phyloP scores from a whole-genome alignment of 2,113 vertebrate genomes.

The Tursiops truncatus region DNA sequence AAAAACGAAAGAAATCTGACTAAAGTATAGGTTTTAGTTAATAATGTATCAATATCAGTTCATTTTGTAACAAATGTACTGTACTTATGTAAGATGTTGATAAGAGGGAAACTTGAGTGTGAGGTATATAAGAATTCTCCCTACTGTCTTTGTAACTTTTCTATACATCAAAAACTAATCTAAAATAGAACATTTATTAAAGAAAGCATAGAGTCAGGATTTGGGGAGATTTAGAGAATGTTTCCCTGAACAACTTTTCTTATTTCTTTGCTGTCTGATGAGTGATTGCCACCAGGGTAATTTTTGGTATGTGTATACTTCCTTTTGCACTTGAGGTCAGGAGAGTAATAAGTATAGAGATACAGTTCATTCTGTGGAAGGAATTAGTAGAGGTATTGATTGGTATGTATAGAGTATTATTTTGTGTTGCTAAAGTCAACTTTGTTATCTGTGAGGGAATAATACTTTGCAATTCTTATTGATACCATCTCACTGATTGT shows the following conservation, averaged over 20 bases:
- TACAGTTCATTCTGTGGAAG: background rate
- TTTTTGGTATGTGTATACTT: background rate
- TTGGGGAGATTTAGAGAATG: background rate
- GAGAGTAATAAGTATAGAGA: background rate
- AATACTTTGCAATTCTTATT: background rate
- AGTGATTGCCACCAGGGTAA: background rate
- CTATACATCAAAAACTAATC: background rate
- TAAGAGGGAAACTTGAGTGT: background rate
- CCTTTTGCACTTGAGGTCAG: background rate
- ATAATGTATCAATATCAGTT: background rate
- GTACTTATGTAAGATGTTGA: background rate
- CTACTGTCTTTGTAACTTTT: background rate
- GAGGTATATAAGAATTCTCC: background rate
- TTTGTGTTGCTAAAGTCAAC: background rate
- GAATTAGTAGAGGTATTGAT: background rate
- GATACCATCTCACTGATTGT: background rate
- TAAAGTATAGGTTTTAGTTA: background rate
- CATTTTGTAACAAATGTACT: background rate
- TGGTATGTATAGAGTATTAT: background rate
- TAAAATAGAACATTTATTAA: background rate
- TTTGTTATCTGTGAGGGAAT: background rate
- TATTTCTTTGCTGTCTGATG: background rate
- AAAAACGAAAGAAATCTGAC: background rate
- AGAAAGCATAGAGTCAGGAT: background rate
- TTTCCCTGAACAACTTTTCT: background rate